Base-by-base conservation (phyloP, 35 echinoderm and acorn worm species). In the Patiria miniata region DNA sequence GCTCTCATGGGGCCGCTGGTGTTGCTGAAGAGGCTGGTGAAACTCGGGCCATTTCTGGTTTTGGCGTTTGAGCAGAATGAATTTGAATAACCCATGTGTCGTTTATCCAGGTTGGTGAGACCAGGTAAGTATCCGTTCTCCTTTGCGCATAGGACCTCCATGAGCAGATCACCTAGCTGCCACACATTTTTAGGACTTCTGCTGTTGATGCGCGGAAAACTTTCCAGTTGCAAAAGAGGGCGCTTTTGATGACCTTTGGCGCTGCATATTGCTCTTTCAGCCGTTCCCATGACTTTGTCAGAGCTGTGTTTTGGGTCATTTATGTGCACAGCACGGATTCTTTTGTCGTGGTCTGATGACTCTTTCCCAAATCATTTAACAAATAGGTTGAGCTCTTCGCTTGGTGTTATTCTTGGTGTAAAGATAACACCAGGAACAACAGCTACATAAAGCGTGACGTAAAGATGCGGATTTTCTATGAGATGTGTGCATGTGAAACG, bases 301-400 rank as follows among this genome's bases (percentile, higher is more conserved):
- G n/a, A 40, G 82, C 89, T 39, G 17, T 36, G n/a, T 22, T 36
- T 30, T 36, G 81, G 77, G 36, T 86, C 53, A 57, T 85, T 17
- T 16, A 57, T 16, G 81, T 84, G 42, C 2, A 90, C 81, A 50
- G 89, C 81, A 28, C 81, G 68, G 21, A 90, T 55, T 34, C 61
- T 36, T 53, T 51, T 77, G 39, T 33, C 37, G 36, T 19, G 8
- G 18, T 78, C 40, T 36, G 39, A n/a, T 30, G 81, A 90, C 10
- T 52, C 79, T 9, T 84, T 83, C 7, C 81, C 88, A 10, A 90
- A 51, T 81, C 88, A 90, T 51, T 84, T 90, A n/a, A 84, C 52
- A 39, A 90, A 36, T n/a, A 90, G 81, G 32, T 90, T 81, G 51
- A 79, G 33, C 77, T 90, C 88, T 60, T 90, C 80, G n/a, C 81